Base-by-base conservation (phyloP, 2,797 vertebrate species). In the Sphenopsis melanotis region DNA sequence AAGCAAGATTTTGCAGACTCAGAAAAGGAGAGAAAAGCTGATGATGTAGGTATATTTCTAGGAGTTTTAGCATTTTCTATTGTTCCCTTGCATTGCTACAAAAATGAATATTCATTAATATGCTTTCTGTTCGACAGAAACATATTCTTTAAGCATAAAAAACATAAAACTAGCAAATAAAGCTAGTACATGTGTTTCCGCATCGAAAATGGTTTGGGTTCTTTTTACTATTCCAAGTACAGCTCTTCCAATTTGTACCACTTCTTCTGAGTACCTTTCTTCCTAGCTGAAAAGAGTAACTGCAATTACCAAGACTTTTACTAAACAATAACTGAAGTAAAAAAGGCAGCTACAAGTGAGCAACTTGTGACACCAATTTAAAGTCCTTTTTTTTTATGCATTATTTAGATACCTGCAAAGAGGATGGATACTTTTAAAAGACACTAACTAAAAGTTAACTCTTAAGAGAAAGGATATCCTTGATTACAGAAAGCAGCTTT, bases 101-200 rank as follows among this genome's bases (percentile, higher is more conserved):
- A 69, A 69, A 92, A 71, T 69, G 41, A 60, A 63, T 68, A 84
- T 69, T 83, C 83, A 91, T 23, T 59, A 90, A 83, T n/a, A 42
- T 7, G 6, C 7, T 65, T 89, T 80, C 29, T 89, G 56, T 50
- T 46, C 82, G 47, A 59, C 12, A 24, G 16, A 69, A 81, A 49
- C 6, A 11, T n/a, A 70, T 82, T 87, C 95, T 65, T 77, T 84
- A 95, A 91, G 53, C 42, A 90, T 50, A 91, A 56, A 94, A 90
- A 59, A 91, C 76, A 37, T 5, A 65, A 15, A 87, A 32, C 9
- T 56, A 60, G 11, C 49, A 56, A 89, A 84, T 53, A 23, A 65
- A 91, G 11, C n/a, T 39, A 57, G 7, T 41, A 59, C 14, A 17
- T 23, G 7, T 68, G 10, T 64, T 85, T 92, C 44, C 44, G 12